These are phyloP conservation scores for Caenorhabditis imperialis DNA, from an alignment of 2,888 invertebrate genomes.

Conservation along the genomic window DNA sequence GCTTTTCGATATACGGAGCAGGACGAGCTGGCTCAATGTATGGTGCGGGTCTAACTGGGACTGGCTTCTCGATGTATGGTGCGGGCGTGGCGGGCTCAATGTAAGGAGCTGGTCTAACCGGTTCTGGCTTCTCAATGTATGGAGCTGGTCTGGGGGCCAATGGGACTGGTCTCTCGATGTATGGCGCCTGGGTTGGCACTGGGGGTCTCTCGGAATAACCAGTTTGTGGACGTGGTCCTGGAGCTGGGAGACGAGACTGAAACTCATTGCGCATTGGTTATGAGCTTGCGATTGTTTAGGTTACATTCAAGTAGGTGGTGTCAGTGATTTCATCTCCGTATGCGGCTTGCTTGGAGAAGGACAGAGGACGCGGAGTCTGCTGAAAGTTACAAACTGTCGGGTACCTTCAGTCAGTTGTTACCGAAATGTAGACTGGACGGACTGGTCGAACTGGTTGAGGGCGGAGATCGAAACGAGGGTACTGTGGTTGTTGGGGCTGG, in stretches of 20 bases:
- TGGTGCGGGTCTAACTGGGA: constrained; percentile 19
- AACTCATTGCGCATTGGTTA: too few relatives aligned
- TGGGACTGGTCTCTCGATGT: constrained; percentile 1
- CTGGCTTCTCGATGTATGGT: constrained; percentile 24
- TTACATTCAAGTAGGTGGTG: constrained; percentile 39
- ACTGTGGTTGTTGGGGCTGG: constrained; percentile 25
- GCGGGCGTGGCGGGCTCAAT: constrained; percentile 1
- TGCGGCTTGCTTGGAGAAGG: constrained; percentile 23
- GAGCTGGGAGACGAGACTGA: constrained; percentile 26
- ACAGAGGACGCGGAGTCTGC: constrained; percentile 4
- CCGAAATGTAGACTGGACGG: constrained; percentile 40
- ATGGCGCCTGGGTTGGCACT: neutral
- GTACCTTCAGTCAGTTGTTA: neutral
- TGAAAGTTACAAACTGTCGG: too few relatives aligned
- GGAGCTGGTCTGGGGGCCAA: neutral
- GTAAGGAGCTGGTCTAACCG: constrained; percentile 9
- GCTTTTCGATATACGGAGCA: constrained; percentile 31
- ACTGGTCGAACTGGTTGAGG: constrained; percentile 46
- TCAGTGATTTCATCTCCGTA: constrained; percentile 37
- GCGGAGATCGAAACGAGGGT: constrained; percentile 42
- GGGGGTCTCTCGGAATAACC: constrained; percentile 31
- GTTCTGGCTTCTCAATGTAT: constrained; percentile 11
- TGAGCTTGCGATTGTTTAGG: neutral
- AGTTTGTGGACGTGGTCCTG: constrained; percentile 13
- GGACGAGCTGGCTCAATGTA: too few relatives aligned